Evolutionary conservation across 1,140 invertebrate species (phyloP).

Genomic region (Aphis craccivora): DNA sequence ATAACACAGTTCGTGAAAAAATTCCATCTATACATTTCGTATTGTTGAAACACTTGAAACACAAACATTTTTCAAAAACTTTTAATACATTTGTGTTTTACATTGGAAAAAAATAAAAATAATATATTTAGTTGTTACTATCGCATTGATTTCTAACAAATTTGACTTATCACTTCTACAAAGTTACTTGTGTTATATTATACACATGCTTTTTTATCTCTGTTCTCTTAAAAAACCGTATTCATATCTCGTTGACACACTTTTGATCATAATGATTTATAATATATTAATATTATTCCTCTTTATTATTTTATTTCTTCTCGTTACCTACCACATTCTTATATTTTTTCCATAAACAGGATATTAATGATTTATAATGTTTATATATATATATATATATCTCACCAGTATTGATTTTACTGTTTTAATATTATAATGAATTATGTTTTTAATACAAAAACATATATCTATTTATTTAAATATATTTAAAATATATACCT

Average conservation of each 20-base stretch:
- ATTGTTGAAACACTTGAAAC: background rate
- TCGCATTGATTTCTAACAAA: background rate
- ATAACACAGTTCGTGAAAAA: background rate
- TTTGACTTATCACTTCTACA: background rate
- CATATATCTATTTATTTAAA: background rate
- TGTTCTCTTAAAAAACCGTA: background rate
- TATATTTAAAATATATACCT: background rate
- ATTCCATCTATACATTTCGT: background rate
- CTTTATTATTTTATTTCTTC: too few species aligned
- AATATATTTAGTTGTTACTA: background rate
- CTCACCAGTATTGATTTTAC: too few species aligned
- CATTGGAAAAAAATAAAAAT: background rate
- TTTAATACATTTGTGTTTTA: background rate
- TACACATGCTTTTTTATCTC: background rate
- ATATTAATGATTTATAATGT: too few species aligned
- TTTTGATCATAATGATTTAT: too few species aligned
- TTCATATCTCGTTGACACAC: background rate
- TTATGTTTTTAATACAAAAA: background rate
- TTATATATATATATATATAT: too few species aligned
- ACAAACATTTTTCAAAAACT: background rate
- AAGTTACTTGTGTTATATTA: background rate
- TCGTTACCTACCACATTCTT: too few species aligned
- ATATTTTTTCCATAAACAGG: too few species aligned
- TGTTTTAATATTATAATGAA: background rate
- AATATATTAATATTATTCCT: too few species aligned